phyloP scores from a whole-genome alignment of 2,888 invertebrate species.

The Hemaris fuciformis region DNA sequence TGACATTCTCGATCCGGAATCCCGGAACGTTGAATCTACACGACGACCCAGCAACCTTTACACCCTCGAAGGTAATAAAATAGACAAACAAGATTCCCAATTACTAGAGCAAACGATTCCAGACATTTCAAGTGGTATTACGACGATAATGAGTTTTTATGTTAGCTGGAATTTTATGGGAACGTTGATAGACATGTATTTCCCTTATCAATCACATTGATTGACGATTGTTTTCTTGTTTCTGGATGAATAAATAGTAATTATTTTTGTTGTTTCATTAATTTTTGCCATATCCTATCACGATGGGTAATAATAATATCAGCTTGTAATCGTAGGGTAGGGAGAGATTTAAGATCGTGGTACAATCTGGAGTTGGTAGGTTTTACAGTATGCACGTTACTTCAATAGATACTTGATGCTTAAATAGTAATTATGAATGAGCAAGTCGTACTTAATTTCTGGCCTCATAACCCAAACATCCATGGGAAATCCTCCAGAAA shows the following conservation, averaged over 20 bases:
- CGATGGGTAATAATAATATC: no score
- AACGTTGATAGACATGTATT: not conserved
- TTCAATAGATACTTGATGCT: no score
- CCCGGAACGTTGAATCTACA: not conserved
- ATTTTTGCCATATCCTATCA: no score
- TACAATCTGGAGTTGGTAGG: no score
- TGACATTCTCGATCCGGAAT: not conserved
- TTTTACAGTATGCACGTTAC: no score
- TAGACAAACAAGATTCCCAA: slow-evolving; percentile 38
- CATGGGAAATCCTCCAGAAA: no score
- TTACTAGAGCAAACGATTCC: slow-evolving; percentile 40
- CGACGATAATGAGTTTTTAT: not conserved
- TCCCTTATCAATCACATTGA: not conserved
- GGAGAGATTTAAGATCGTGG: no score
- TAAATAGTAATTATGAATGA: no score
- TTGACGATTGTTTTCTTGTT: not conserved
- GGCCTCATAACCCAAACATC: no score
- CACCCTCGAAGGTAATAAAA: slow-evolving; percentile 38
- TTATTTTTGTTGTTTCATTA: no score
- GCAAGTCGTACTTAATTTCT: no score
- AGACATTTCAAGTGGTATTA: not conserved
- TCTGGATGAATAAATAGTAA: not conserved
- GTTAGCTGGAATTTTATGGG: not conserved
- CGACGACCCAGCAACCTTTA: slow-evolving; percentile 31
- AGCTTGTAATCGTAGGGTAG: no score